Evolutionary conservation across 2,113 vertebrate species (phyloP).

Genomic region (Arvicanthis niloticus): DNA sequence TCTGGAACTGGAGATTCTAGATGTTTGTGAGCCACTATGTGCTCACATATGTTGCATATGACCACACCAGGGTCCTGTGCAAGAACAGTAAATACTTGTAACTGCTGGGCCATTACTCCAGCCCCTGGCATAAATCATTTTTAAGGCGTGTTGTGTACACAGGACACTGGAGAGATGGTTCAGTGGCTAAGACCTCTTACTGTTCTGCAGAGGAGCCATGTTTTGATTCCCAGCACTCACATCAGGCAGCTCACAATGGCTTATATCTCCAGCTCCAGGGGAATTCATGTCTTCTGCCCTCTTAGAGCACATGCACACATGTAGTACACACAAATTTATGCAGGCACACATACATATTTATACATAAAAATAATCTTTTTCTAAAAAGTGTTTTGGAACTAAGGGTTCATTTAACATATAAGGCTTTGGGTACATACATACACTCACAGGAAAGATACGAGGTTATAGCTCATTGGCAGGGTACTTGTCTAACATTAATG

Average conservation of each 20-base stretch:
- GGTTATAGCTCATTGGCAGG: not conserved
- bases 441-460: too few relatives aligned
- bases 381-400: not conserved
- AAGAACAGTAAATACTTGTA: not conserved
- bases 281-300: not conserved
- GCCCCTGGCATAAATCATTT: not conserved
- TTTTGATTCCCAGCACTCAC: not conserved
- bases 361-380: not conserved
- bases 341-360: not conserved
- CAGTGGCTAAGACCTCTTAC: not conserved
- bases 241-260: not conserved
- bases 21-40: not conserved
- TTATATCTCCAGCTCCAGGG: not conserved
- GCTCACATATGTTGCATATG: not conserved
- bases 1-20: not conserved
- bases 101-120: not conserved
- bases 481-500: not conserved
- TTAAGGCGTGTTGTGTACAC: not conserved
- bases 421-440: not conserved
- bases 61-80: not conserved
- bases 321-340: not conserved
- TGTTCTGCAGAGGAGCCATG: not conserved
- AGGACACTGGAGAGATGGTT: not conserved
- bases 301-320: not conserved
- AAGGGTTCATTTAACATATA: not conserved